Base-by-base conservation (phyloP, 2,113 vertebrate species). In the Naja naja region DNA sequence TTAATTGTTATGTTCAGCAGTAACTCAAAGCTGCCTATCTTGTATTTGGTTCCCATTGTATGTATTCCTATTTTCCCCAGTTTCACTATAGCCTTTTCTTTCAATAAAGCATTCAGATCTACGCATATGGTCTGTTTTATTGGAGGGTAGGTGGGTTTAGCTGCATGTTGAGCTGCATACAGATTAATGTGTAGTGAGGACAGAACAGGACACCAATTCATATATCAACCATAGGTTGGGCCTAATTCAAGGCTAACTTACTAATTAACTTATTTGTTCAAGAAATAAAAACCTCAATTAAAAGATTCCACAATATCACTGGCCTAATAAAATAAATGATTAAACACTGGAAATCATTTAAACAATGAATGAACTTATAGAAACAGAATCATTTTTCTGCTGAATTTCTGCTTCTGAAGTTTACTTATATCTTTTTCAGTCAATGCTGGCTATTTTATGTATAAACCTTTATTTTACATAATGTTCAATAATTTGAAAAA, bases 401-500 rank as follows among this genome's bases (percentile, higher is more conserved):
- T 91, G 54, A 88, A 88, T 89, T 27, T 47, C 23, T 39, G 52
- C 58, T 30, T 74, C 55, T 55, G 9, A 56, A 52, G 30, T 23
- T 9, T 69, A 87, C 54, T 90, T 52, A 49, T 9, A 11, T 45
- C 52, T 92, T 30, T 56, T 90, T 90, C 10, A 86, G 45, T 92
- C 55, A 39, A 12, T 87, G 55, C 87, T 47, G 69, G 54, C 56
- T n/a, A 6, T 11, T 91, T 95, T 23, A 64, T 90, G 45, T 93
- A 43, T 92, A 90, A 69, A 89, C 8, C 10, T 88, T 89, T 93
- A 93, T 52, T 85, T 93, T 85, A 14, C 2, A n/a, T 45, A 45
- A 54, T 45, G 69, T 45, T 11, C 60, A 88, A 8, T 34, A 27
- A 92, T 52, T 27, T 87, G 47, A 64, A 43, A 39, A 88, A 54